Base-by-base conservation (phyloP, 2,113 vertebrate genomes). In the Sinocyclocheilus anshuiensis region DNA sequence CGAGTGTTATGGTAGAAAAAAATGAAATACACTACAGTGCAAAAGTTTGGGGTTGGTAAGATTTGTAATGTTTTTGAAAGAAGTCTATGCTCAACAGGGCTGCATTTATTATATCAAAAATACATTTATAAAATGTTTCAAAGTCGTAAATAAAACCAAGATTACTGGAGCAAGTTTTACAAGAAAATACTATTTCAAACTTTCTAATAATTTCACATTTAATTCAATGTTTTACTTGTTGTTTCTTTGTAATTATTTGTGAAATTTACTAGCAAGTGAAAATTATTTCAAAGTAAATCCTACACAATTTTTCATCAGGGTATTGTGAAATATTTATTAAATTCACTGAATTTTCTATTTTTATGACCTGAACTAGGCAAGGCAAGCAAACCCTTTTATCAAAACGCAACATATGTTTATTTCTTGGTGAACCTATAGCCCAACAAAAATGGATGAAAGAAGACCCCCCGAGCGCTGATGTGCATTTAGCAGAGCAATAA, bases 401-500 rank as follows among this genome's bases (percentile, higher is more conserved):
- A 1, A 59, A 80, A 72, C 2, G 29, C 2, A 36, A 53, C 81
- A 53, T 71, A 36, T 26, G 61, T 45, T 55, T 57, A 8, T 6
- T n/a, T 36, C 10, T 36, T 2, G 6, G 29, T 16, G 45, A 69
- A 71, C 33, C 22, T n/a, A 53, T 10, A 53, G 18, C 29, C 16
- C 77, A 81, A 81, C 36, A 67, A 65, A 72, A 53, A 69, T 55
- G 48, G 65, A 71, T 36, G 81, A 69, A 33, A 16, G 26, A 83
- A 33, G 29, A 55, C 10, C 65, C 53, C 29, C 1, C 0, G 26
- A 57, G 18, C 18, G 12, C 11, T 29, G 24, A 72, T 36, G 81
- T 83, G 65, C 45, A 72, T 83, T 72, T 83, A 83, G 18, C 26
- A 69, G 6, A 83, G 81, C 45, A 83, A 72, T 24, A 83, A 82